A percentile compares a stretch with the other conserved stretches of the same genome.
These are phyloP conservation scores for Myotis findleyi DNA, from an alignment of 2,797 vertebrate species.

Conservation along the genomic window DNA sequence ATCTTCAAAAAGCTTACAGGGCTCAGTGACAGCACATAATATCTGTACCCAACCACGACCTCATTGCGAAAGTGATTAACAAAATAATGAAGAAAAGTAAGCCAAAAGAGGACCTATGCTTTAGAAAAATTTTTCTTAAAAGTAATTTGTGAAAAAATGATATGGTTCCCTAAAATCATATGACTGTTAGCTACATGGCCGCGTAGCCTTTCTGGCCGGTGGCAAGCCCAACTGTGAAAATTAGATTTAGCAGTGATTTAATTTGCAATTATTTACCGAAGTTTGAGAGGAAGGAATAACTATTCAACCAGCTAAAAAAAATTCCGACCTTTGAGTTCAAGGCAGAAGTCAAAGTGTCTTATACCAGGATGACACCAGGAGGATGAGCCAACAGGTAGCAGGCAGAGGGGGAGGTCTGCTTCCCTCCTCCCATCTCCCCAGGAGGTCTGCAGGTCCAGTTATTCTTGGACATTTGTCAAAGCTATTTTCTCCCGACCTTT, in stretches of 20 bases:
- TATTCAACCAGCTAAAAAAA: neutral
- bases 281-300: conserved; percentile 39
- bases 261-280: conserved; percentile 49
- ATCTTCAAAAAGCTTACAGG: neutral
- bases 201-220: neutral
- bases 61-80: neutral
- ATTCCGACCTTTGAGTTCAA: conserved; percentile 14
- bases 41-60: neutral
- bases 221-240: neutral
- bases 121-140: conserved; percentile 16
- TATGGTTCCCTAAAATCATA: neutral
- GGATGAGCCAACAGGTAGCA: neutral
- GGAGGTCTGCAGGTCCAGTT: neutral
- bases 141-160: neutral
- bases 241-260: conserved; percentile 29
- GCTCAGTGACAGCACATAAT: neutral
- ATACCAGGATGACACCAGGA: neutral
- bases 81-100: conserved; percentile 34
- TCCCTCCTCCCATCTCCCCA: neutral
- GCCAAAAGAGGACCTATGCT: neutral
- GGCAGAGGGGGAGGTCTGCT: accelerated
- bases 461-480: neutral
- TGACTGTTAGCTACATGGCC: neutral
- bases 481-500: neutral
- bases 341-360: neutral